phyloP scores from a whole-genome alignment of 2,888 invertebrate genomes.

The Flexamia atlantica region DNA sequence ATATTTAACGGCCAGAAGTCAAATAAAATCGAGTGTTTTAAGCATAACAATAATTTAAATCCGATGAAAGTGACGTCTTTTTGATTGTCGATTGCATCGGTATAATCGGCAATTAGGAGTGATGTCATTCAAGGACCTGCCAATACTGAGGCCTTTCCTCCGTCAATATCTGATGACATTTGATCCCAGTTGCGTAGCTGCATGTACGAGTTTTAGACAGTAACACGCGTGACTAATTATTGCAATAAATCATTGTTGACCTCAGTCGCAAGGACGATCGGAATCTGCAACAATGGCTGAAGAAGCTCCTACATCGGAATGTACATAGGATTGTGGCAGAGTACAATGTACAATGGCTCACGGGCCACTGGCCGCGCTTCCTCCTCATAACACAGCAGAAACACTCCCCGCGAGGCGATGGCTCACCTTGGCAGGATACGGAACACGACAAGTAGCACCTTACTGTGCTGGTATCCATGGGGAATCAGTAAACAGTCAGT shows the following conservation, averaged over 20 bases:
- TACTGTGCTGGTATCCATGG: too few relatives aligned
- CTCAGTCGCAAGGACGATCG: conserved; percentile 41
- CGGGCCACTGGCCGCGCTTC: conserved; percentile 20
- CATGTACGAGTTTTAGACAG: conserved; percentile 21
- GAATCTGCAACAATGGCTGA: conserved; percentile 23
- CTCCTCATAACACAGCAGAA: not conserved
- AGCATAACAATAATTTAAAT: too few relatives aligned
- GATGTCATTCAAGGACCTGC: not conserved
- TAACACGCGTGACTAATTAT: conserved; percentile 6
- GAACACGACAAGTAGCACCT: too few relatives aligned
- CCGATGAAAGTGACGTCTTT: too few relatives aligned
- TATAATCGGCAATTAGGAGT: not conserved
- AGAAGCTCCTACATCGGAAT: not conserved
- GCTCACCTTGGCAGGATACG: too few relatives aligned
- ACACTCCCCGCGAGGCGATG: too few relatives aligned
- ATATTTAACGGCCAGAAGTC: too few relatives aligned
- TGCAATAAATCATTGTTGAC: conserved; percentile 43
- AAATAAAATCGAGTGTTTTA: too few relatives aligned
- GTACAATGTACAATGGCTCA: conserved; percentile 53
- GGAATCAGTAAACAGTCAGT: too few relatives aligned
- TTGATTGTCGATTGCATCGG: too few relatives aligned
- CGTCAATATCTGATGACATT: conserved; percentile 31
- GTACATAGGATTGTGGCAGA: too few relatives aligned
- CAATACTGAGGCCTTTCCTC: not conserved
- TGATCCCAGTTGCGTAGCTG: conserved; percentile 3